phyloP scores from a whole-genome alignment of 1,140 invertebrate species.

The Drosophila arizonae region DNA sequence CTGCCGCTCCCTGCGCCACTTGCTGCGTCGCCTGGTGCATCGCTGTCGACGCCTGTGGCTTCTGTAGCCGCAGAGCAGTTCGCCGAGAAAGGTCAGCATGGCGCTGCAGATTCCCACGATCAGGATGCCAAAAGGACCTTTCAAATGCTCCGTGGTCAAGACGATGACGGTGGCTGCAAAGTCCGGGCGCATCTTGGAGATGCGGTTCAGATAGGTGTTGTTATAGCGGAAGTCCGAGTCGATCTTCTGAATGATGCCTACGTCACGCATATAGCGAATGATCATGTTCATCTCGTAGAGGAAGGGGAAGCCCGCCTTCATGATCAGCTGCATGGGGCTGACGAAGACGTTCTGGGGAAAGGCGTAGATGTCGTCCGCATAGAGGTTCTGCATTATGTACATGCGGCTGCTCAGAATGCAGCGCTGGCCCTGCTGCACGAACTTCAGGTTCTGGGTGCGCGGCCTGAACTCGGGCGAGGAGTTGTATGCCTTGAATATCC shows the following conservation, averaged over 20 bases:
- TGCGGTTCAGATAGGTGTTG: constrained; percentile 76
- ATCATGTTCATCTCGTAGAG: constrained; percentile 82
- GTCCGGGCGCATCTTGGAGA: constrained; percentile 63
- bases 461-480: constrained; percentile 76
- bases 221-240: constrained; percentile 72
- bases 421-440: constrained; percentile 80
- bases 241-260: constrained; percentile 82
- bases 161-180: constrained; percentile 71
- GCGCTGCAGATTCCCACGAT: constrained; percentile 70
- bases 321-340: constrained; percentile 84
- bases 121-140: constrained; percentile 83
- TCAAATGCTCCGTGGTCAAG: constrained; percentile 83
- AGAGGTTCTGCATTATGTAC: constrained; percentile 66
- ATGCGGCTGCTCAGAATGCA: constrained; percentile 73
- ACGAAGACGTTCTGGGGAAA: constrained; percentile 82
- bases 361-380: constrained; percentile 81
- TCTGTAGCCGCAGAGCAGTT: constrained; percentile 38
- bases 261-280: constrained; percentile 82
- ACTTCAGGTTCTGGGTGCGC: constrained; percentile 71
- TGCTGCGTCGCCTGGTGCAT: neutral
- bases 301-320: constrained; percentile 84
- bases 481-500: constrained; percentile 82
- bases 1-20: constrained; percentile 45
- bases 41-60: neutral
- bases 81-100: constrained; percentile 49